These are phyloP conservation scores for Mastomys coucha DNA, from an alignment of 2,113 vertebrate genomes.

Conservation along the genomic window DNA sequence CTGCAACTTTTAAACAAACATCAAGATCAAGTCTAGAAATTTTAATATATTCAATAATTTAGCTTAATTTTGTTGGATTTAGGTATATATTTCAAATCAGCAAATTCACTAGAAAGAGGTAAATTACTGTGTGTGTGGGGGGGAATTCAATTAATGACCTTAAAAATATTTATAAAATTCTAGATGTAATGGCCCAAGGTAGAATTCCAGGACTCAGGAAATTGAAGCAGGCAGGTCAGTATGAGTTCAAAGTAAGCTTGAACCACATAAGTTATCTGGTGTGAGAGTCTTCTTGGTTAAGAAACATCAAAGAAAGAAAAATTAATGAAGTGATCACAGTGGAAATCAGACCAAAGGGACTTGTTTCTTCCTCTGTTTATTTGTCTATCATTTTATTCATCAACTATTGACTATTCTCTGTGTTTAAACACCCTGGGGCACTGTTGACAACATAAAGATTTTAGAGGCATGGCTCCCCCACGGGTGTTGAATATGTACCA, in stretches of 20 bases:
- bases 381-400: neutral
- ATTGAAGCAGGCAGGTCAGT: no score
- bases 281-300: neutral
- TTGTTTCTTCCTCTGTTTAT: slow-evolving; percentile 12
- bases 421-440: neutral
- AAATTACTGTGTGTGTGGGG: neutral
- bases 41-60: neutral
- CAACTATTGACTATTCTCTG: neutral
- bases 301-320: neutral
- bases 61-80: neutral
- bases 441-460: neutral
- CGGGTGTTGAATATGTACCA: neutral
- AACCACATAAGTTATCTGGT: no score
- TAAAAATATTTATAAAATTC: neutral
- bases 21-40: neutral
- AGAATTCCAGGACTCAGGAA: neutral
- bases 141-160: neutral
- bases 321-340: neutral
- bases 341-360: neutral
- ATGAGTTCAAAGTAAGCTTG: neutral
- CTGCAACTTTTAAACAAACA: neutral
- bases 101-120: neutral
- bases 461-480: neutral
- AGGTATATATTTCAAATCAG: slow-evolving; percentile 13
- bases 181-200: neutral